Evolutionary conservation across 2,797 vertebrate genomes (phyloP).

Genomic region (Oreonectes daqikongensis): DNA sequence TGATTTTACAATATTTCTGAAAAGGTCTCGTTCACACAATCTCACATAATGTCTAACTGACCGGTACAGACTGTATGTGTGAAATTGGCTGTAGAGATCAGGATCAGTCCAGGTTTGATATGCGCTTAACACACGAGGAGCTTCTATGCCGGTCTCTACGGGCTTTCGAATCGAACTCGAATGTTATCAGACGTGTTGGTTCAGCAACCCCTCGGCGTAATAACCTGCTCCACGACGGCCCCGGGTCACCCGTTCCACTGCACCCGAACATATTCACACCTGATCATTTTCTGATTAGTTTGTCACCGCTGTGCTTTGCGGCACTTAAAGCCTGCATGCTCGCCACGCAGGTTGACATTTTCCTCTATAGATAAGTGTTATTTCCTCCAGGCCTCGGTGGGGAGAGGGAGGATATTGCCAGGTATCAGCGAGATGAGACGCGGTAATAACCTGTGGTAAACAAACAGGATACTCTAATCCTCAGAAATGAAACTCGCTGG

Average conservation of each 20-base stretch:
- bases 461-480: slow-evolving; percentile 1
- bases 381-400: slow-evolving; percentile 57
- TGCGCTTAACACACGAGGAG: neutral
- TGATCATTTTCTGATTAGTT: slow-evolving; percentile 73
- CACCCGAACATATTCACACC: slow-evolving; percentile 73
- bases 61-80: no score
- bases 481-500: slow-evolving; percentile 4
- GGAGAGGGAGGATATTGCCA: slow-evolving; percentile 1
- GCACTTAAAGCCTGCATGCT: slow-evolving; percentile 70
- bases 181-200: slow-evolving; percentile 23
- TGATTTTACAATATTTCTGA: no score
- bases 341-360: slow-evolving; percentile 68
- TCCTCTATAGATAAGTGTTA: slow-evolving; percentile 63
- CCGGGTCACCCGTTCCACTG: slow-evolving; percentile 64
- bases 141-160: neutral
- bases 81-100: neutral
- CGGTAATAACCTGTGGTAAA: slow-evolving; percentile 28
- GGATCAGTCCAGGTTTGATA: neutral
- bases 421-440: slow-evolving; percentile 4
- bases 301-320: slow-evolving; percentile 70
- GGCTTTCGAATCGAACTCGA: neutral
- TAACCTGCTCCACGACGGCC: slow-evolving; percentile 69
- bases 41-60: no score
- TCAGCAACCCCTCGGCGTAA: slow-evolving; percentile 63
- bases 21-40: no score